phyloP scores from a whole-genome alignment of 2,888 invertebrate species.

The Ernsta delagoae region DNA sequence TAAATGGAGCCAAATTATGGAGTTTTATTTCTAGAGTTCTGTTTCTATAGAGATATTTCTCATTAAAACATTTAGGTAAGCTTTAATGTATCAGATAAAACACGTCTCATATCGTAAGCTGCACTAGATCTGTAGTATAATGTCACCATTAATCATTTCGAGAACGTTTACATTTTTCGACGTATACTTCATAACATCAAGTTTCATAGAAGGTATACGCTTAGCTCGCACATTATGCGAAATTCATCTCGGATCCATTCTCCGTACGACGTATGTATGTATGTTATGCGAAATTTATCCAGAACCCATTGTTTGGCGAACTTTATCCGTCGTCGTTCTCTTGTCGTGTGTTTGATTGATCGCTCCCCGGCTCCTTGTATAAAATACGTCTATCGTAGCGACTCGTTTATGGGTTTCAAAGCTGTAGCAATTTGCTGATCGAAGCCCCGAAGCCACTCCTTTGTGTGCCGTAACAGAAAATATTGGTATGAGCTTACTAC shows the following conservation, averaged over 20 bases:
- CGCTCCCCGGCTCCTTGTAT: constrained; percentile 22
- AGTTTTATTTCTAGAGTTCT: too few species aligned
- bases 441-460: constrained; percentile 29
- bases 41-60: too few species aligned
- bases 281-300: constrained; percentile 32
- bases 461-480: constrained; percentile 21
- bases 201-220: neutral
- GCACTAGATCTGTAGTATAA: too few species aligned
- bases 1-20: too few species aligned
- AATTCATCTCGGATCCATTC: constrained; percentile 12
- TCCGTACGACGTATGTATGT: neutral
- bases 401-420: constrained; percentile 24
- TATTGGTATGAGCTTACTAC: constrained; percentile 5
- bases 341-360: constrained; percentile 31
- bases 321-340: constrained; percentile 17
- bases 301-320: constrained; percentile 29
- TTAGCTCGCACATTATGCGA: constrained; percentile 10
- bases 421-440: constrained; percentile 29
- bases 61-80: too few species aligned
- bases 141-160: neutral
- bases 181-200: neutral
- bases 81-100: too few species aligned
- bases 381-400: constrained; percentile 1
- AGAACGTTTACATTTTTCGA: neutral
- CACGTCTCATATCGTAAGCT: too few species aligned